Conservation (phyloP, 2,888 invertebrate genomes). For the Dermolepida albohirtum region DNA sequence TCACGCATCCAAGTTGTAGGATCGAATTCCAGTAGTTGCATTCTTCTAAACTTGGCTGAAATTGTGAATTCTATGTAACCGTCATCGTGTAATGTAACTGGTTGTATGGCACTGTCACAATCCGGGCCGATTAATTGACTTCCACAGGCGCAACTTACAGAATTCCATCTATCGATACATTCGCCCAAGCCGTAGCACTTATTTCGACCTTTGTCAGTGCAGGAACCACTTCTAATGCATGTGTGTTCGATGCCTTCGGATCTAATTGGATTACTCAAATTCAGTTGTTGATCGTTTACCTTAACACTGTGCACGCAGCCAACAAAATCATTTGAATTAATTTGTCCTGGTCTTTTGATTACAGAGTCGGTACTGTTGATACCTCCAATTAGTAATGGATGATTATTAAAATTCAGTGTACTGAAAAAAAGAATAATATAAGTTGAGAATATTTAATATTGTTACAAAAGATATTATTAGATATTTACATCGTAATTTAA, state of each 20-base stretch:
- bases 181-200: constrained; percentile 75
- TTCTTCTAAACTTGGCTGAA: constrained; percentile 86
- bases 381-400: constrained; percentile 88
- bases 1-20: constrained; percentile 73
- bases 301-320: constrained; percentile 94
- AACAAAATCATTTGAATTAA: constrained; percentile 91
- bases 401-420: constrained; percentile 91
- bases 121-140: constrained; percentile 79
- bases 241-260: constrained; percentile 80
- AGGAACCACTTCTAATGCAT: constrained; percentile 80
- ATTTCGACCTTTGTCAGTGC: constrained; percentile 67
- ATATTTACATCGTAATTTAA: no score
- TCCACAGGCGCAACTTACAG: constrained; percentile 79
- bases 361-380: constrained; percentile 86
- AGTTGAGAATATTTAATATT: no score
- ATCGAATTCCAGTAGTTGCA: constrained; percentile 85
- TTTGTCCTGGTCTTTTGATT: constrained; percentile 88
- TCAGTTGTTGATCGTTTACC: constrained; percentile 86
- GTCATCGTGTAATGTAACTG: constrained; percentile 82
- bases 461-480: no score
- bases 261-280: constrained; percentile 81
- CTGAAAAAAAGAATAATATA: constrained; percentile 68
- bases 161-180: constrained; percentile 89
- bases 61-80: constrained; percentile 83
- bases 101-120: constrained; percentile 81